Conservation (phyloP, 2,113 vertebrate genomes). For the Picathartes gymnocephalus region DNA sequence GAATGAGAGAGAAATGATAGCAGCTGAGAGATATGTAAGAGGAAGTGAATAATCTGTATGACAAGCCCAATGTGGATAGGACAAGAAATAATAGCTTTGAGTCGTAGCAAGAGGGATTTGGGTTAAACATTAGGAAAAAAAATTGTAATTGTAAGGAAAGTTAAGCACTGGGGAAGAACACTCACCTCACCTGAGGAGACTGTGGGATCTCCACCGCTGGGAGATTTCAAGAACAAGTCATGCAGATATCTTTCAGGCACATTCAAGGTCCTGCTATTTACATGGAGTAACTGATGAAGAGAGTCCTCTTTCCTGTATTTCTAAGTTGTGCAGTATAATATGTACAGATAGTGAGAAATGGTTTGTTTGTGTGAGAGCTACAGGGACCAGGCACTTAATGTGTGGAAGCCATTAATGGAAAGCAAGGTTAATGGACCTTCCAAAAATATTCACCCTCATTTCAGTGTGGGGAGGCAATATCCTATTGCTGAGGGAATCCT, state of each 20-base stretch:
- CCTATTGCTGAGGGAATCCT: not conserved
- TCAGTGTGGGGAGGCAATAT: not conserved
- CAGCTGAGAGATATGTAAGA: constrained; percentile 27
- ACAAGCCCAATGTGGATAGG: constrained; percentile 52
- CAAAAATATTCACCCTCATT: not conserved
- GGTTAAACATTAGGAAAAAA: not conserved
- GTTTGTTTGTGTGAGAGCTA: not conserved
- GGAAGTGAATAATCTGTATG: constrained; percentile 23
- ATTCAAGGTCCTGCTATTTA: not conserved
- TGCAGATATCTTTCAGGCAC: not conserved
- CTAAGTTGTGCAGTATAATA: not conserved
- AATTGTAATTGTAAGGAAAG: not conserved
- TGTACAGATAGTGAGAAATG: not conserved
- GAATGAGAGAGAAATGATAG: not conserved
- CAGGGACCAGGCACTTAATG: not conserved
- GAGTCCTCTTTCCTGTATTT: not conserved
- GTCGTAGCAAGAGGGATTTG: constrained; percentile 42
- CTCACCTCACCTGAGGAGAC: not conserved
- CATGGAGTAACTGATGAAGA: not conserved
- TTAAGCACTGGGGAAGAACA: not conserved
- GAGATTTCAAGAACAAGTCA: not conserved
- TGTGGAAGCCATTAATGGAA: not conserved
- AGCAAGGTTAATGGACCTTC: not conserved
- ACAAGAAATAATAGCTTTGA: constrained; percentile 29
- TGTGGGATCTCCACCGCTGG: not conserved